Percentiles rank a stretch among this genome's conserved stretches.
These are phyloP conservation scores for Pachyramphus minor DNA, from an alignment of 2,113 vertebrate species.

Conservation along the genomic window DNA sequence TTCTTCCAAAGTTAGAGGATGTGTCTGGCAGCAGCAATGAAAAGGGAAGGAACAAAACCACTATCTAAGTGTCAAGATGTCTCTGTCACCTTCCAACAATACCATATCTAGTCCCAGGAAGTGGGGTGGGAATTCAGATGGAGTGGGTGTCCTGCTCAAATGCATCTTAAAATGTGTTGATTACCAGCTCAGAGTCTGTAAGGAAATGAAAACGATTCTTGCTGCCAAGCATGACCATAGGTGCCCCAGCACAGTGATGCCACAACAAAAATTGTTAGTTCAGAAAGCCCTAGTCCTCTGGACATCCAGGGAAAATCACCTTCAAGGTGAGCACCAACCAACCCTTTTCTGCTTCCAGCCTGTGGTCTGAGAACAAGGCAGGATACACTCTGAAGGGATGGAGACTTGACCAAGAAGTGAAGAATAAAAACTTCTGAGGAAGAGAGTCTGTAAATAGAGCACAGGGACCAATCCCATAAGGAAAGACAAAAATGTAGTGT, in stretches of 20 bases:
- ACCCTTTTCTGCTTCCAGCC: not conserved
- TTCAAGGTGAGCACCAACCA: not conserved
- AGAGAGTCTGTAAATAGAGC: not conserved
- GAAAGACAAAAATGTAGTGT: not conserved
- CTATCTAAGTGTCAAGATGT: not conserved
- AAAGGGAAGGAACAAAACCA: not conserved
- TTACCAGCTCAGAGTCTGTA: not conserved
- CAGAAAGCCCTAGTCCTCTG: not conserved
- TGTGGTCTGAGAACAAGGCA: rapidly evolving
- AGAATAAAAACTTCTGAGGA: not conserved
- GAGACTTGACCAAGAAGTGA: not conserved
- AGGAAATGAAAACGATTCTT: not conserved
- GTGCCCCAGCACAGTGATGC: not conserved
- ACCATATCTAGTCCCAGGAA: not conserved
- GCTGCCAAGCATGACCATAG: not conserved
- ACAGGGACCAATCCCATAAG: not conserved
- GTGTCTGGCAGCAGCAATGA: not conserved
- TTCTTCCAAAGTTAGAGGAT: not conserved
- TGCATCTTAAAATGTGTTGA: not conserved
- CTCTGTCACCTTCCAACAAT: not conserved
- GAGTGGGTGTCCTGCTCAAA: not conserved
- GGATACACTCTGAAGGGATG: not conserved
- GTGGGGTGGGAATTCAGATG: rapidly evolving
- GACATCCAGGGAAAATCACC: not conserved
- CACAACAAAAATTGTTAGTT: not conserved